Base-by-base conservation (phyloP, 1,140 invertebrate genomes). In the Tetragonula clypearis region DNA sequence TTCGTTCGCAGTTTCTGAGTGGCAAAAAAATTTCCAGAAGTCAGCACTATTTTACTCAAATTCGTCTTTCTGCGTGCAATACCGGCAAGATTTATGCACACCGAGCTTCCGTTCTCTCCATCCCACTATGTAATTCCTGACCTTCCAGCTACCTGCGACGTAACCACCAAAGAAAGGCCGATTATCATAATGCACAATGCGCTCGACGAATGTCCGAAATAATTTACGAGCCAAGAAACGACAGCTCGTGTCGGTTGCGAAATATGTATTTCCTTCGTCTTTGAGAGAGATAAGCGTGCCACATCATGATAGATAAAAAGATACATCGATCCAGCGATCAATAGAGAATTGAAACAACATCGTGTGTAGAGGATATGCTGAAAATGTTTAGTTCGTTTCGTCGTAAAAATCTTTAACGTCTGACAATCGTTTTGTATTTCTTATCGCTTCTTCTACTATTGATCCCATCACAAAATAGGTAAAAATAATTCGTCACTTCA, bases 21-120 rank as follows among this genome's bases (percentile, higher is more conserved):
- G 87, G 82, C 79, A 85, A 90, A 66, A 89, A 83, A 88, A 89
- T 19, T 56, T 60, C 15, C 65, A 65, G 75, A 85, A 60, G 85
- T 86, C 65, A 68, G 82, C 55, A 65, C 23, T 88, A 86, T 86
- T 85, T 90, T 85, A 81, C 75, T 68, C 58, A 58, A 68, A 21
- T 21, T 19, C 41, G 58, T 30, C 60, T 30, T 73, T 73, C 26
- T 71, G 66, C 23, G 77, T 53, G 86, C 86, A 86, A 85, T 86
- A 69, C 71, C 71, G 12, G 15, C 35, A 15, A 73, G 82, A 90
- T 90, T 90, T 90, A 88, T 85, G 77, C 55, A 83, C 41, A 56
- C 69, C 56, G 14, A 53, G 35, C 19, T 78, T 78, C 82, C 55
- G 55, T n/a, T 78, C 65, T 49, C 41, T 60, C n/a, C 23, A n/a